A percentile compares a stretch with the other conserved stretches of the same genome.
Evolutionary conservation across 2,797 vertebrate species (phyloP).

Genomic region (Anas capensis): DNA sequence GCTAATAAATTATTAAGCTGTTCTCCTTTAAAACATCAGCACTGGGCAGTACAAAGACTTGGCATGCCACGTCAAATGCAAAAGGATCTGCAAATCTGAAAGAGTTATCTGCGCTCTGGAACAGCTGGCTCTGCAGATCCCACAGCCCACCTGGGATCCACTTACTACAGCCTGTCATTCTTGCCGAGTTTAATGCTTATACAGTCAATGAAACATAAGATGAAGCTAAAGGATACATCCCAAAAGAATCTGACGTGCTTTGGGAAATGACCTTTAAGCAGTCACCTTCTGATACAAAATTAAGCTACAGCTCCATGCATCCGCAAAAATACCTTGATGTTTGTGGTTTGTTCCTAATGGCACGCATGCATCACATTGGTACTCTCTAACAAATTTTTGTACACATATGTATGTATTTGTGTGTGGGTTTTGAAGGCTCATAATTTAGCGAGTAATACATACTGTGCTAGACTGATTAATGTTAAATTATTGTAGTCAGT

Average conservation of each 20-base stretch:
- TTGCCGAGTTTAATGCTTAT: conserved; percentile 63
- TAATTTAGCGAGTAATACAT: neutral
- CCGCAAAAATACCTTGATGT: conserved; percentile 37
- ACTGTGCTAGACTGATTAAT: conserved; percentile 46
- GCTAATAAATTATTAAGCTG: conserved; percentile 78
- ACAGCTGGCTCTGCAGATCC: conserved; percentile 77
- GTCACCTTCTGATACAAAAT: conserved; percentile 26
- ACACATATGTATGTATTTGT: neutral
- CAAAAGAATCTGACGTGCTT: conserved; percentile 52
- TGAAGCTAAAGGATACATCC: conserved; percentile 64
- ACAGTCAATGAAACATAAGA: conserved; percentile 74
- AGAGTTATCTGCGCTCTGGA: conserved; percentile 66
- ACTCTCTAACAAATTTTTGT: neutral
- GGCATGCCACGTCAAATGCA: conserved; percentile 68
- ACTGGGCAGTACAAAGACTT: conserved; percentile 71
- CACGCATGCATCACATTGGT: neutral
- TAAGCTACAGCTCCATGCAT: conserved; percentile 17
- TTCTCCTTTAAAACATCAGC: conserved; percentile 64
- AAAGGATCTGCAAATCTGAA: conserved; percentile 74
- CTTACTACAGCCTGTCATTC: conserved; percentile 68
- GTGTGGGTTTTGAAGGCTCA: conserved; percentile 37
- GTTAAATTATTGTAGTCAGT: conserved; percentile 49
- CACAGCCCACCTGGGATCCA: conserved; percentile 74
- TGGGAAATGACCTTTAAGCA: conserved; percentile 68
- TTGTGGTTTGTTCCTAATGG: conserved; percentile 13